Conservation (phyloP, 2,113 vertebrate species). For the Carassius auratus region DNA sequence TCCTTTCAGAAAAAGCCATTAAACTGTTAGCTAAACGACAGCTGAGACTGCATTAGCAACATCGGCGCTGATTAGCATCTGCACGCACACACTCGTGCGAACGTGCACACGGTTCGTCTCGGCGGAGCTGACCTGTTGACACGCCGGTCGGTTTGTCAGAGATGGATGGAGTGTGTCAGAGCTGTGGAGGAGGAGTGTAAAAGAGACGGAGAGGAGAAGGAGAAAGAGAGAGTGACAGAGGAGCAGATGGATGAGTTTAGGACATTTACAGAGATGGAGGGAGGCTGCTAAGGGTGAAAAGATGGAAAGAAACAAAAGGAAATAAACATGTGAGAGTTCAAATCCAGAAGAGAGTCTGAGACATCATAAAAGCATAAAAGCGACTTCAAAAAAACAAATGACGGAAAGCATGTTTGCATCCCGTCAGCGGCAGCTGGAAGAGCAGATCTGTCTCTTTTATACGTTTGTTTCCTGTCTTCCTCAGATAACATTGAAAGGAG, state of each 20-base stretch:
- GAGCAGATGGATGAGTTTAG: slow-evolving; percentile 43
- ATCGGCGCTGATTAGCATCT: slow-evolving; percentile 40
- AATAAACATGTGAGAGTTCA: background rate
- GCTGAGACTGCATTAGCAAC: slow-evolving; percentile 41
- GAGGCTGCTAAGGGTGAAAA: slow-evolving; percentile 39
- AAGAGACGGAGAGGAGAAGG: slow-evolving; percentile 38
- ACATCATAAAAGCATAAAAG: background rate
- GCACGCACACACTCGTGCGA: slow-evolving; percentile 47
- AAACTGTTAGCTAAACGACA: slow-evolving; percentile 38
- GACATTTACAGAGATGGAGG: slow-evolving; percentile 45
- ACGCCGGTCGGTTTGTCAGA: slow-evolving; percentile 47
- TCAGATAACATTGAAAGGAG: slow-evolving; percentile 73
- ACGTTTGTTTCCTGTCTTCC: slow-evolving; percentile 68
- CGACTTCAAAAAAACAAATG: background rate
- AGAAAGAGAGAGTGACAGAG: slow-evolving; percentile 37
- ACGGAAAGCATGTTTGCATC: background rate
- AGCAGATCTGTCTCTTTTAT: slow-evolving; percentile 58
- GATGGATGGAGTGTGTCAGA: slow-evolving; percentile 55
- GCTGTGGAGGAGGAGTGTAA: slow-evolving; percentile 44
- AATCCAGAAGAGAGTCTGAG: background rate
- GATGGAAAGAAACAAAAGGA: slow-evolving; percentile 17
- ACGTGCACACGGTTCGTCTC: slow-evolving; percentile 46
- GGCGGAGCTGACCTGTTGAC: slow-evolving; percentile 62
- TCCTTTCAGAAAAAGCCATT: slow-evolving; percentile 37
- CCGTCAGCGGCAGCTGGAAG: background rate